Conservation (phyloP, 1,140 invertebrate species). For the Pseudomyrmex pallidus region DNA sequence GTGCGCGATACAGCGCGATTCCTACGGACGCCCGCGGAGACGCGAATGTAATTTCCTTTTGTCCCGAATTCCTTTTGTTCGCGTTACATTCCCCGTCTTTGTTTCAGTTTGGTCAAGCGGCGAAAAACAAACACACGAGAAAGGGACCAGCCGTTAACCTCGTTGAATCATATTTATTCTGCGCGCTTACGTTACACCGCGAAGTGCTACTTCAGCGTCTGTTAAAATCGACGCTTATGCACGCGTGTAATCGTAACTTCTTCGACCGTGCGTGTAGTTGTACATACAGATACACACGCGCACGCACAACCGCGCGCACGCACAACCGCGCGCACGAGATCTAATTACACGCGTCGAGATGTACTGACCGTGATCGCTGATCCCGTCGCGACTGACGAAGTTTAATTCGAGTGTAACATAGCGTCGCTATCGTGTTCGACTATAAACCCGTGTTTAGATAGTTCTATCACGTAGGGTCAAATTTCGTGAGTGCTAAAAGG, state of each 20-base stretch:
- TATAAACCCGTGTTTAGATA: too few species aligned
- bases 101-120: conserved; percentile 45
- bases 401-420: neutral
- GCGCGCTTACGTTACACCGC: conserved; percentile 31
- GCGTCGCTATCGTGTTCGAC: neutral
- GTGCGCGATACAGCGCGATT: too few species aligned
- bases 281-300: too few species aligned
- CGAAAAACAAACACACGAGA: neutral
- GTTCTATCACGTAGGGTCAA: too few species aligned
- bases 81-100: conserved; percentile 36
- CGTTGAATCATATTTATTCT: conserved; percentile 50
- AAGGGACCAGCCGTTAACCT: conserved; percentile 3
- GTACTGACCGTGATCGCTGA: conserved; percentile 15
- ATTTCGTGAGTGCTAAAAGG: too few species aligned
- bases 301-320: neutral
- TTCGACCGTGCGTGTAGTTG: neutral
- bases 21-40: neutral
- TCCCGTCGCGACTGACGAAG: conserved; percentile 1
- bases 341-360: conserved; percentile 24
- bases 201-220: conserved; percentile 42
- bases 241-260: conserved; percentile 27
- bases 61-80: conserved; percentile 51
- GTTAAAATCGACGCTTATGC: conserved; percentile 32
- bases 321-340: neutral
- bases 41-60: conserved; percentile 44